Percentiles rank a stretch among this genome's conserved stretches.
phyloP scores from a whole-genome alignment of 2,797 vertebrate species.

The Pseudomugil tenellus region DNA sequence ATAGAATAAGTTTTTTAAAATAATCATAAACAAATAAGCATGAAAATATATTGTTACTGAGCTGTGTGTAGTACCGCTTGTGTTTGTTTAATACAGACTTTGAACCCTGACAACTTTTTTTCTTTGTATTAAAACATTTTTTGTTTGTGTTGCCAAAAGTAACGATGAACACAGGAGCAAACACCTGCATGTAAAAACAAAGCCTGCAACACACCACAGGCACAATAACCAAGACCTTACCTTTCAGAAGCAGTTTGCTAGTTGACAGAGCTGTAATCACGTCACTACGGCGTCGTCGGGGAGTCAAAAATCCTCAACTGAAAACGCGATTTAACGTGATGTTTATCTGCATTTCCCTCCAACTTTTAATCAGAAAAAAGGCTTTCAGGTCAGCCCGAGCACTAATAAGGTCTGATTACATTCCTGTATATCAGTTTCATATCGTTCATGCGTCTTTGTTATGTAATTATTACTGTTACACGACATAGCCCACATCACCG shows the following conservation, averaged over 20 bases:
- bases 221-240: background rate
- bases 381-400: no score
- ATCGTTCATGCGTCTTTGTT: no score
- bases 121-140: background rate
- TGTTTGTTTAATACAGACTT: constrained; percentile 11
- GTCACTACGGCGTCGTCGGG: constrained; percentile 24
- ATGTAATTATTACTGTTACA: no score
- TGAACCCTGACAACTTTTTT: constrained; percentile 2
- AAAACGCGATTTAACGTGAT: background rate
- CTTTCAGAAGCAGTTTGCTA: background rate
- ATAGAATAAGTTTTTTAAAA: background rate
- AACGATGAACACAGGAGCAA: background rate
- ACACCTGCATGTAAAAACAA: background rate
- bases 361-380: no score
- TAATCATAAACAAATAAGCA: background rate
- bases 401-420: no score
- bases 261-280: background rate
- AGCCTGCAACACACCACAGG: background rate
- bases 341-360: background rate
- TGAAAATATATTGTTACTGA: background rate
- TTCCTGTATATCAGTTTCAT: background rate
- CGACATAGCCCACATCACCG: no score
- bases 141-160: background rate
- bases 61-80: background rate
- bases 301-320: constrained; percentile 13